These are phyloP conservation scores for Lasioglossum figueresi DNA, from an alignment of 2,888 invertebrate genomes.

Conservation along the genomic window DNA sequence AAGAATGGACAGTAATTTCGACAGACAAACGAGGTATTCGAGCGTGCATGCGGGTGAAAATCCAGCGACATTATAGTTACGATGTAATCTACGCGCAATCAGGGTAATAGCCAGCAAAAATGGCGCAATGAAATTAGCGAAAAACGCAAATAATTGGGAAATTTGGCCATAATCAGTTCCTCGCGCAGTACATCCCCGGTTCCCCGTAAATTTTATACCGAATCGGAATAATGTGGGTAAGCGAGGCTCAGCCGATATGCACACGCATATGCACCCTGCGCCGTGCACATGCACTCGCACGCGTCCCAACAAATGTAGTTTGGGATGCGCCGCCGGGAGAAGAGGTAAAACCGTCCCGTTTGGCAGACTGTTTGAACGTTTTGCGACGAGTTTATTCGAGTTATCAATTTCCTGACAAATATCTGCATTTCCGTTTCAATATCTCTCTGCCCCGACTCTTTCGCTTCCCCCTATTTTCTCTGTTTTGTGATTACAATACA, in stretches of 20 bases:
- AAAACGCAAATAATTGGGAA: constrained; percentile 34
- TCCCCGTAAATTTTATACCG: constrained; percentile 42
- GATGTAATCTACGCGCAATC: constrained; percentile 41
- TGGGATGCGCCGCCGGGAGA: constrained; percentile 56
- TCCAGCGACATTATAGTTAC: constrained; percentile 19
- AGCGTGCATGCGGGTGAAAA: neutral
- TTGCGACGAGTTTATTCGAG: constrained; percentile 82
- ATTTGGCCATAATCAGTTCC: constrained; percentile 45
- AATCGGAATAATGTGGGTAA: constrained; percentile 28
- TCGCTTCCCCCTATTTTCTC: constrained; percentile 20
- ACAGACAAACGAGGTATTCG: neutral
- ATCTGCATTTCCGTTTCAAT: constrained; percentile 78
- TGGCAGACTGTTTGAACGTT: constrained; percentile 77
- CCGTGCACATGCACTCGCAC: constrained; percentile 3
- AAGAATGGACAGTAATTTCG: neutral
- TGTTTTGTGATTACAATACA: constrained; percentile 37
- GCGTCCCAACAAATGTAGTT: constrained; percentile 43
- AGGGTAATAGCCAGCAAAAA: constrained; percentile 41
- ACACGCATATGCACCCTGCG: neutral
- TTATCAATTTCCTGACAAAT: constrained; percentile 83
- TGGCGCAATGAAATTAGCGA: constrained; percentile 28
- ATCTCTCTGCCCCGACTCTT: constrained; percentile 25
- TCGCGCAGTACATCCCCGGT: constrained; percentile 24
- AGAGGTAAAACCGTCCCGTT: constrained; percentile 67
- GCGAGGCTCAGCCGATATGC: neutral